Conservation (phyloP, 2,888 invertebrate genomes). For the Odontothrips loti region DNA sequence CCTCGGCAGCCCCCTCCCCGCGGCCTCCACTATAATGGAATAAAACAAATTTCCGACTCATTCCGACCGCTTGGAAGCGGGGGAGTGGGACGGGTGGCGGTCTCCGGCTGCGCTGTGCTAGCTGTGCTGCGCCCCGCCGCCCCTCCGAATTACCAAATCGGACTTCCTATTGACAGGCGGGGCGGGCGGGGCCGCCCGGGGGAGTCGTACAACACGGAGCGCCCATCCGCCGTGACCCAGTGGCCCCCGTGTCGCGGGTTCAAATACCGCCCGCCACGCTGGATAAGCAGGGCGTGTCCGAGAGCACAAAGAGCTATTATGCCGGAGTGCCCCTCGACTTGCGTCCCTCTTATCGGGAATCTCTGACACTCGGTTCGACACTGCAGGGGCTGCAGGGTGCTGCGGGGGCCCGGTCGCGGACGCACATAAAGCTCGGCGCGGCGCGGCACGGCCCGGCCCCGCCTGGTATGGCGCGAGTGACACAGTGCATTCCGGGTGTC, state of each 20-base stretch:
- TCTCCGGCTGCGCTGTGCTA: background rate
- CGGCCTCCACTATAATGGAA: conserved; percentile 17
- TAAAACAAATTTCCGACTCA: conserved; percentile 33
- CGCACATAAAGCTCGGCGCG: background rate
- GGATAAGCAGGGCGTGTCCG: too few species aligned
- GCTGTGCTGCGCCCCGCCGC: background rate
- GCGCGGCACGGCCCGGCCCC: background rate
- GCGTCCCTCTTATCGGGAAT: too few species aligned
- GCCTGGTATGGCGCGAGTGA: background rate
- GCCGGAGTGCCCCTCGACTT: too few species aligned
- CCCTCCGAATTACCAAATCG: conserved; percentile 34
- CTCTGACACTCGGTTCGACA: too few species aligned
- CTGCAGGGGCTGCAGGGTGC: too few species aligned
- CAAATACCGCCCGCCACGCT: too few species aligned
- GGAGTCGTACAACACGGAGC: background rate
- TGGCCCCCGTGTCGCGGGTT: too few species aligned
- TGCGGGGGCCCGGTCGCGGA: too few species aligned
- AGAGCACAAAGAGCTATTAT: too few species aligned
- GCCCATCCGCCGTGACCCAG: too few species aligned
- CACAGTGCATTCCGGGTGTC: conserved; percentile 18
- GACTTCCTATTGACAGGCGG: conserved; percentile 30
- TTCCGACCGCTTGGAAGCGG: conserved; percentile 28
- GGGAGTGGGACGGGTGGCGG: background rate
- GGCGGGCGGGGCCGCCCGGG: background rate
- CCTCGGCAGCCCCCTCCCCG: background rate